Evolutionary conservation across 2,888 invertebrate genomes (phyloP), one percentile per base, ranked within the genome.

Genomic region (Synergus japonicus): DNA sequence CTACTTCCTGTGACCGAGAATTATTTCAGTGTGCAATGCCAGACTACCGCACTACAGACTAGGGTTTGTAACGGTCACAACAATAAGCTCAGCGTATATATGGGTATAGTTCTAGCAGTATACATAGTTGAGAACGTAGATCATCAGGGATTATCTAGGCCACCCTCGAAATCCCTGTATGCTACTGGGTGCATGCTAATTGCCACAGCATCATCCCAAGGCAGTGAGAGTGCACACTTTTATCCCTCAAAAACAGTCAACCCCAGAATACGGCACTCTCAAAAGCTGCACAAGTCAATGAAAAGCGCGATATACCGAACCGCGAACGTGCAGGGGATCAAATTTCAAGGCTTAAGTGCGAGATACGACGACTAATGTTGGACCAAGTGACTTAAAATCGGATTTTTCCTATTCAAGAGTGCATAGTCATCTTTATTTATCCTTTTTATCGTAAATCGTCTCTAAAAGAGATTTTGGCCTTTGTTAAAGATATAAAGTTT

Each of bases 171-270:
- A 85, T 84, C 84, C 85, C 84, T 83, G 84, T 84, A 85, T 86
- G 84, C 83, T 83, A 81, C 84, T 86, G 84, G 88, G 87, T 86
- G 88, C 88, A 89, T 88, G 88, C 89, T 89, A 89, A 89, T 89
- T 89, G 87, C 87, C 82, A 82, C 81, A 43, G 43, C 41, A 9
- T n/a, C 43, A 41, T 29, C 29, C 43, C 41, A n/a, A 43, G n/a
- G 41, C 15, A 65, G 65, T 13, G 43, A 43, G 65, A 65, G 41
- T 41, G n/a, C 65, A 65, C n/a, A 65, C 22, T 65, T 43, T 41
- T 41, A 13, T 43, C 65, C 65, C 65, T 41, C 41, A 65, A 65
- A 29, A 29, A 15, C 65, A 15, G 18, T 15, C 15, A 49, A 41
- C 77, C 60, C 15, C n/a, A 15, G 37, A 41, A 41, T n/a, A 13